Percentiles rank a stretch among this genome's conserved stretches.
phyloP scores from a whole-genome alignment of 64 coral and sea anemone genomes.

The Pocillopora damicornis region DNA sequence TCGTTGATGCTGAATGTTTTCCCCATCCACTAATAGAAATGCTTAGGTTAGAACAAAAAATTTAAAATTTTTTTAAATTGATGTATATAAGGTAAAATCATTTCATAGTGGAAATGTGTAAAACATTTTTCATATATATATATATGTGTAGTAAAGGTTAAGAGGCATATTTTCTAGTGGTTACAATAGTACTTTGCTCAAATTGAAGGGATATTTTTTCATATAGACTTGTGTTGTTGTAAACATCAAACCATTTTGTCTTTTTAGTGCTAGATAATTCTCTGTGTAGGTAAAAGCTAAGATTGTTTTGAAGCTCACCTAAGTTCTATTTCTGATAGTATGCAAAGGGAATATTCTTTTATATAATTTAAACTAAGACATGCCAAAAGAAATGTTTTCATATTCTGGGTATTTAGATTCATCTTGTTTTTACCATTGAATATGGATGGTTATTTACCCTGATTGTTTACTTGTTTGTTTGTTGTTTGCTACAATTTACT shows the following conservation, averaged over 20 bases:
- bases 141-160: neutral
- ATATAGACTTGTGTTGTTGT: neutral
- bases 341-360: neutral
- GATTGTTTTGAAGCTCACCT: too few relatives aligned
- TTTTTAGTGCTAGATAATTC: too few relatives aligned
- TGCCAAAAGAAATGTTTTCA: neutral
- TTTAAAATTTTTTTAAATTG: neutral
- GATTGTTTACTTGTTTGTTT: constrained; percentile 13
- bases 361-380: neutral
- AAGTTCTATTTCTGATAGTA: too few relatives aligned
- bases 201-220: neutral
- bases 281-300: too few relatives aligned
- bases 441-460: neutral
- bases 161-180: neutral
- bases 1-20: constrained; percentile 10
- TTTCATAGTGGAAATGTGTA: neutral
- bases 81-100: neutral
- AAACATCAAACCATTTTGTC: neutral
- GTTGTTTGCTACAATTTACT: neutral
- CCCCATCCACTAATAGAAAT: neutral
- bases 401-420: neutral
- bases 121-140: neutral
- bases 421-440: neutral
- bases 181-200: neutral
- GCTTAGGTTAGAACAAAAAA: neutral